Evolutionary conservation across 2,888 invertebrate genomes (phyloP).

Genomic region (Carabus problematicus): DNA sequence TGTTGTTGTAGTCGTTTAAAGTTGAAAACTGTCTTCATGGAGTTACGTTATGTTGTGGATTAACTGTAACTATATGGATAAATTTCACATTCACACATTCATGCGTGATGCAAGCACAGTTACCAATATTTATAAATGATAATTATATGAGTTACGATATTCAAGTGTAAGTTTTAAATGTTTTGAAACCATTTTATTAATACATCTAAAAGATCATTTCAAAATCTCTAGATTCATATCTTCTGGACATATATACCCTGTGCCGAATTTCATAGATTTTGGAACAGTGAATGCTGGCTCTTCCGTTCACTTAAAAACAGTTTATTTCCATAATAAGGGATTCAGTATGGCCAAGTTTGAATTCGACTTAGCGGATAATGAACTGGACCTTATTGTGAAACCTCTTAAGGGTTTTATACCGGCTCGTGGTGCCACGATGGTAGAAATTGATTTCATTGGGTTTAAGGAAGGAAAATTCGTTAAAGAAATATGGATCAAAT

Average conservation of each 20-base stretch:
- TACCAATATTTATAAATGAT: slow-evolving; percentile 17
- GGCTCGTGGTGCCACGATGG: not conserved
- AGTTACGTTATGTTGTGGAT: slow-evolving; percentile 2
- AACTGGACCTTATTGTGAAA: slow-evolving; percentile 55
- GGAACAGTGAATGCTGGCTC: slow-evolving; percentile 58
- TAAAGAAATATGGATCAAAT: slow-evolving; percentile 61
- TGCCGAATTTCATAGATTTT: slow-evolving; percentile 56
- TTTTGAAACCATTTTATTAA: not conserved
- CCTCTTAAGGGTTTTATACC: slow-evolving; percentile 56
- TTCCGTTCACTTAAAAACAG: slow-evolving; percentile 54
- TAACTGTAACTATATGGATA: slow-evolving; percentile 2
- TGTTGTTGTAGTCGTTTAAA: slow-evolving; percentile 22
- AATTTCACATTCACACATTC: not conserved
- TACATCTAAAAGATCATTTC: not conserved
- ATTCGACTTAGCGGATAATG: slow-evolving; percentile 58
- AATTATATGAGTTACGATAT: not conserved
- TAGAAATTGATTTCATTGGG: slow-evolving; percentile 55
- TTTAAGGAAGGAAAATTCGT: slow-evolving; percentile 53
- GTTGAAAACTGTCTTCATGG: slow-evolving; percentile 2
- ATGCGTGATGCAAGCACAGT: not conserved
- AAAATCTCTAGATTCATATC: not conserved
- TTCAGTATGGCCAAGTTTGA: slow-evolving; percentile 56
- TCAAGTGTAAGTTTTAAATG: not conserved
- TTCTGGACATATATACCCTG: slow-evolving; percentile 16
- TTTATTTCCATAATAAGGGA: slow-evolving; percentile 57